Base-by-base conservation (phyloP, 2,888 invertebrate species). In the Notodonta ziczac region DNA sequence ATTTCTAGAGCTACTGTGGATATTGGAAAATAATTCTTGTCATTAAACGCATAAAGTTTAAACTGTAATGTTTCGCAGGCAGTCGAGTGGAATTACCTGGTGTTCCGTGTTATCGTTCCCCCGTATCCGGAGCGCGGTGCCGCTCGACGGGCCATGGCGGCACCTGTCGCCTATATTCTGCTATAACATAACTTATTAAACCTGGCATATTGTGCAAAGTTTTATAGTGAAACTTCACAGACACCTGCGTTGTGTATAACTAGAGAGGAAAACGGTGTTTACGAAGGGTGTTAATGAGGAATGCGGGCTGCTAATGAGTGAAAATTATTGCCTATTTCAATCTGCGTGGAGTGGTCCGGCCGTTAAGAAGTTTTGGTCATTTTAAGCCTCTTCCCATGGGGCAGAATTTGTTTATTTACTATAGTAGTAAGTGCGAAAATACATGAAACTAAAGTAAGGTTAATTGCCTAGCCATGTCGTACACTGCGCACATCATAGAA, bases 111-210 rank as follows among this genome's bases (percentile, higher is more conserved):
- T 84, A 84, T 85, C 81, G 82, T 76, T 75, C 84, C 35, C 83
- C 65, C 66, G 79, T 81, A 83, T 84, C 82, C 86, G 86, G 80
- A 82, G 74, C 70, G 75, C 70, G 75, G 83, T 81, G 79, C 80
- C 87, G 91, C 82, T 85, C 72, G 84, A 79, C 70, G 80, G 87
- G 80, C 70, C 88, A 83, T 80, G 78, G 73, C 66, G 74, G 84
- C 92, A 93, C 92, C 92, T 93, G 92, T 89, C 91, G 84, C 81
- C 78, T 50, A 10, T 62, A 56, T 60, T 55, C 55, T 56, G 59
- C 69, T 58, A 79, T 78, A 77, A 78, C 77, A 61, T 78, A 76
- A 78, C 77, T 62, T 71, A 67, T 66, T 24, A 66, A 63, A 63
- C 59, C 57, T 56, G 54, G 50, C 51, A 61, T 59, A 67, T 39